phyloP scores from a whole-genome alignment of 2,113 vertebrate species.

The Pterocles orientalis region DNA sequence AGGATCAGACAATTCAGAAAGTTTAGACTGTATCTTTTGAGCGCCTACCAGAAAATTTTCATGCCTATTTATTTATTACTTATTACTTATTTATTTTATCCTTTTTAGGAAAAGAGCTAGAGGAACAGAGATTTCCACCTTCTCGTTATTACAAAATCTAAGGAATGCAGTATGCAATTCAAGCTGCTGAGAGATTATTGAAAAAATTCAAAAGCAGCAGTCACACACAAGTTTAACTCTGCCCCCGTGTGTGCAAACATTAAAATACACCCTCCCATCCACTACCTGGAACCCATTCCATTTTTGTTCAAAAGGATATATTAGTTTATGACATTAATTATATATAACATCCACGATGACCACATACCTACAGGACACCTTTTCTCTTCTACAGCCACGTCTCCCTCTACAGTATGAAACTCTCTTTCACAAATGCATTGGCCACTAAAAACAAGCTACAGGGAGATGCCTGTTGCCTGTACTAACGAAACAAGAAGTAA shows the following conservation, averaged over 20 bases:
- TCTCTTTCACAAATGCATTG: not conserved
- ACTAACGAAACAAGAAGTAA: not conserved
- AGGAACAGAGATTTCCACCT: not conserved
- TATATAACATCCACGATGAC: not conserved
- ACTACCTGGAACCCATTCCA: not conserved
- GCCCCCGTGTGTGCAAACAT: conserved; percentile 37
- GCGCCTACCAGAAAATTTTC: not conserved
- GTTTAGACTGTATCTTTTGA: not conserved
- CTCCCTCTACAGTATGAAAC: not conserved
- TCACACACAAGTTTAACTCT: not conserved
- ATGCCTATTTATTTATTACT: not conserved
- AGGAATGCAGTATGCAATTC: not conserved
- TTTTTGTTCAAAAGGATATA: not conserved
- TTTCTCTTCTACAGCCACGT: not conserved
- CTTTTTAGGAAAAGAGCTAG: not conserved
- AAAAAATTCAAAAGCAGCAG: not conserved
- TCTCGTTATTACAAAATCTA: not conserved
- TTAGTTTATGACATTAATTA: not conserved
- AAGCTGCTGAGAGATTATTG: not conserved
- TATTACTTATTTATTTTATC: not conserved
- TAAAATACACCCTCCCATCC: not conserved
- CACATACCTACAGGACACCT: not conserved
- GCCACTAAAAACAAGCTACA: not conserved
- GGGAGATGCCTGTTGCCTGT: not conserved
- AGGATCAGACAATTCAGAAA: not conserved